Evolutionary conservation across 2,888 invertebrate species (phyloP), one percentile per base, ranked within the genome.

Genomic region (Trachelus troglodyta): DNA sequence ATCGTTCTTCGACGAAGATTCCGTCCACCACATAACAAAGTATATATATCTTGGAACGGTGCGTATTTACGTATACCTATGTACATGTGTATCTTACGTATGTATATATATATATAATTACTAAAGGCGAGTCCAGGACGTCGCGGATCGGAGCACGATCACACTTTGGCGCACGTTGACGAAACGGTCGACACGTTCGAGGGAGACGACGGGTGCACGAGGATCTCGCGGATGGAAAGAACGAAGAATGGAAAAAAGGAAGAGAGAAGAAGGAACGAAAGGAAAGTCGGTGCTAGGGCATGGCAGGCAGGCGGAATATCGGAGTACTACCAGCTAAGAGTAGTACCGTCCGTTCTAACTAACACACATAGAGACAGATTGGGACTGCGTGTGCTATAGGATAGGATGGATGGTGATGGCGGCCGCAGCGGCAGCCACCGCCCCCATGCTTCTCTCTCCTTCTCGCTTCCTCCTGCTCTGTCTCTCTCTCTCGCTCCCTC

Each of bases 391-490:
- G 86, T 86, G 85, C 88, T 88, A 88, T 89, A 89, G 88, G 80
- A 88, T 87, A 87, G 88, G 87, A 86, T 84, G 87, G 88, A 88
- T 83, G 89, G 92, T 94, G 95, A 82, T 95, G 95, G 75, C 95
- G 95, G 81, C 94, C 94, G 85, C 94, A 93, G 83, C 94, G 94
- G 83, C 87, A 85, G 90, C 89, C 87, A 93, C 85, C 93, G 93
- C 90, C 93, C 89, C 89, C 90, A 88, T 89, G 84, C 83, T 85
- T 84, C 85, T 81, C 80, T 82, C 80, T 84, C 82, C 80, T 81
- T 78, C 80, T 77, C 80, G 56, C 37, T 37, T 4, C 1, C 37
- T 37, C 80, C 69, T 76, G 15, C 15, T 12, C 35, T 3, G 3
- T 3, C 35, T 0, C 35, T 35, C 35, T 35, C 35, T 35, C 35